Evolutionary conservation across 2,888 invertebrate genomes (phyloP).

Genomic region (Platycheirus albimanus): DNA sequence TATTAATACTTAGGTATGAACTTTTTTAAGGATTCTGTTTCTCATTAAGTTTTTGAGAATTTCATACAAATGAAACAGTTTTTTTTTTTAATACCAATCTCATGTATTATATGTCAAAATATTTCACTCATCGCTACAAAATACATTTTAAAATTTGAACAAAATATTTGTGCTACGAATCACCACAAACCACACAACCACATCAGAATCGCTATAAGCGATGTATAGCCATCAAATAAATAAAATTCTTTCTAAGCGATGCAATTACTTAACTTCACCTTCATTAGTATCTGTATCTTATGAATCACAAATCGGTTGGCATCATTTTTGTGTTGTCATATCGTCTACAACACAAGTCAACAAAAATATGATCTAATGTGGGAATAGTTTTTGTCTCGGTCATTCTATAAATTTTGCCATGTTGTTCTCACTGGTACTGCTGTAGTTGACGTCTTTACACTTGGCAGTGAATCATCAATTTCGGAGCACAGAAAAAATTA

Average conservation of each 20-base stretch:
- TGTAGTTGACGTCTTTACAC: slow-evolving; percentile 24
- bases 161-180: slow-evolving; percentile 26
- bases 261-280: slow-evolving; percentile 53
- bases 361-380: slow-evolving; percentile 35
- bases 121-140: not conserved
- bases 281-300: slow-evolving; percentile 56
- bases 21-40: no score
- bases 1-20: no score
- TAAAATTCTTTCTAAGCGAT: slow-evolving; percentile 33
- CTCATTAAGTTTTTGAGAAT: no score
- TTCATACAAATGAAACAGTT: slow-evolving; percentile 17
- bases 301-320: slow-evolving; percentile 56
- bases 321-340: slow-evolving; percentile 40
- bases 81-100: no score
- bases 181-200: not conserved
- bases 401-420: not conserved
- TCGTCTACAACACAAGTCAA: not conserved
- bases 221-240: slow-evolving; percentile 22
- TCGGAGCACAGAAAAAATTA: not conserved
- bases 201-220: not conserved
- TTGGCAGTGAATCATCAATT: slow-evolving; percentile 42
- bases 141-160: not conserved
- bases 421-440: no score
- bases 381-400: slow-evolving; percentile 20
- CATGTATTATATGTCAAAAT: no score